Conservation (phyloP, 2,888 invertebrate genomes). For the Lasioglossum morio region DNA sequence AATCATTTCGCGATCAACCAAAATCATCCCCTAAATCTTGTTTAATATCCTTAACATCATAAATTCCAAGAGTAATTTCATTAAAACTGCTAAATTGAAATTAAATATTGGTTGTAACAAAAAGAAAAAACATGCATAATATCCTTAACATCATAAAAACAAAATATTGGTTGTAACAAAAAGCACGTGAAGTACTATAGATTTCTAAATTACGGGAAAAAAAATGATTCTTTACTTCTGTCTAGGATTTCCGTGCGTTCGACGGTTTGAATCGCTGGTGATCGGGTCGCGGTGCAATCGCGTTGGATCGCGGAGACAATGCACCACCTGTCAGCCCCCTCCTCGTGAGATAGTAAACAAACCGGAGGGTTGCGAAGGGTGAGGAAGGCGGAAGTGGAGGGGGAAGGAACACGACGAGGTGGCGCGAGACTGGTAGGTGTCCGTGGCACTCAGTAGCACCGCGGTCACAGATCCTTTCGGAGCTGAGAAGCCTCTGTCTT, state of each 20-base stretch:
- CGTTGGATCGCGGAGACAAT: slow-evolving; percentile 2
- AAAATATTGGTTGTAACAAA: no score
- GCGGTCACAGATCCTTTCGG: slow-evolving; percentile 59
- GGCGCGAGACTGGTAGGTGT: slow-evolving; percentile 53
- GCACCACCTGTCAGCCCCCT: slow-evolving; percentile 11
- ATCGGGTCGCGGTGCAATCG: not conserved
- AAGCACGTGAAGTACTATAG: no score
- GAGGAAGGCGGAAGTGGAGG: slow-evolving; percentile 35
- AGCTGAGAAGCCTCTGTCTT: slow-evolving; percentile 26
- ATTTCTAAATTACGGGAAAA: no score
- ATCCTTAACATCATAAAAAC: no score
- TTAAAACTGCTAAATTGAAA: no score
- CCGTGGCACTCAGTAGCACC: slow-evolving; percentile 55
- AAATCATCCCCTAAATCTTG: not conserved
- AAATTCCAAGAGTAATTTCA: no score
- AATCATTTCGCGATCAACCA: not conserved
- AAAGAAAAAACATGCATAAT: no score
- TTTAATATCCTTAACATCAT: no score
- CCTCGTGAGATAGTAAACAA: slow-evolving; percentile 55
- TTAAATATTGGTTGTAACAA: no score
- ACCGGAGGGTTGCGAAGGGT: slow-evolving; percentile 51
- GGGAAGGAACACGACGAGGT: slow-evolving; percentile 48
- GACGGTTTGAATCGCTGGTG: not conserved
- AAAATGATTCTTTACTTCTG: no score
- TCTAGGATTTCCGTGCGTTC: not conserved